Percentiles rank a stretch among this genome's conserved stretches.
Evolutionary conservation across 2,113 vertebrate genomes (phyloP).

Genomic region (Thamnaconus septentrionalis): DNA sequence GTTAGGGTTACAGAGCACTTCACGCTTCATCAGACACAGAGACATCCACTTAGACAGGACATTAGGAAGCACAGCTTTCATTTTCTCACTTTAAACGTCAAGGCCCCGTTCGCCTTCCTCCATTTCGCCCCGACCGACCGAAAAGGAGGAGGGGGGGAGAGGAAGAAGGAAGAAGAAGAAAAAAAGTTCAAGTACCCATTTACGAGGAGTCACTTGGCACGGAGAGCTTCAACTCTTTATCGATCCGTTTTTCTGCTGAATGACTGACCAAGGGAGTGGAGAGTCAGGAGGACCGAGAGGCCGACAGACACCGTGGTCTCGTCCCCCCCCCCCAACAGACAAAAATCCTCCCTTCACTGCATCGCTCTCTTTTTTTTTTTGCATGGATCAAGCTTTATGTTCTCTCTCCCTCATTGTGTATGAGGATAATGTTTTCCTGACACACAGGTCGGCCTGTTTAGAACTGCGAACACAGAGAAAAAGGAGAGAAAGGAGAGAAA

Average conservation of each 20-base stretch:
- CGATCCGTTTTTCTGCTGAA: conserved; percentile 77
- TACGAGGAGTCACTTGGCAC: conserved; percentile 75
- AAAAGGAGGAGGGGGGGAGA: conserved; percentile 3
- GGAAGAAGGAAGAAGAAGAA: neutral
- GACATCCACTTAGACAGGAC: conserved; percentile 73
- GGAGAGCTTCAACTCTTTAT: conserved; percentile 80
- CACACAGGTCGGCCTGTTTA: conserved; percentile 79
- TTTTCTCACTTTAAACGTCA: conserved; percentile 66
- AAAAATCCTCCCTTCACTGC: conserved; percentile 42
- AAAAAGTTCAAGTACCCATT: conserved; percentile 74
- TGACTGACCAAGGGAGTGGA: conserved; percentile 73
- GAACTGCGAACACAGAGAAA: conserved; percentile 81
- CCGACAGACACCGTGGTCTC: conserved; percentile 52
- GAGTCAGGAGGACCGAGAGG: conserved; percentile 65
- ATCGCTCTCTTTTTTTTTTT: conserved; percentile 40
- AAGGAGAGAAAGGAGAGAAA: conserved; percentile 74
- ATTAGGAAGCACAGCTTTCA: conserved; percentile 74
- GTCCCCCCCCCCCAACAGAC: conserved; percentile 27
- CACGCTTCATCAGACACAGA: conserved; percentile 72
- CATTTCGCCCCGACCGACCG: conserved; percentile 40
- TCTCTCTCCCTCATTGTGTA: conserved; percentile 75
- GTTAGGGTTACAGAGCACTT: conserved; percentile 75
- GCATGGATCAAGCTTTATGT: conserved; percentile 70
- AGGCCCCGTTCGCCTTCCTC: conserved; percentile 52
- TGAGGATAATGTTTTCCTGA: conserved; percentile 78